A percentile compares a stretch with the other conserved stretches of the same genome.
Evolutionary conservation across 2,888 invertebrate species (phyloP).

Genomic region (Odontocerum albicorne): DNA sequence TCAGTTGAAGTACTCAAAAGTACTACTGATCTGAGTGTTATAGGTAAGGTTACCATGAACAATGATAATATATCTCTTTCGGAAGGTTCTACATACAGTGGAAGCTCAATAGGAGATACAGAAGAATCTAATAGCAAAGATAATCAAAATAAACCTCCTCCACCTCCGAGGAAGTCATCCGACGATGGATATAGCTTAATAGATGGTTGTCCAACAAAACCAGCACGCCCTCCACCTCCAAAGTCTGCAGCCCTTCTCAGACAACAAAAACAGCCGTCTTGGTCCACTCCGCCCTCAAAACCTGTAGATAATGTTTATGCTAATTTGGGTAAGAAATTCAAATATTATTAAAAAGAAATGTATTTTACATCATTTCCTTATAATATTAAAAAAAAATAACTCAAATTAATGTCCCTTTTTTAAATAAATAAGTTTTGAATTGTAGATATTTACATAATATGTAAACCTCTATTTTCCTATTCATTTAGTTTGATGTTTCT

Average conservation of each 20-base stretch:
- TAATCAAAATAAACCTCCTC: slow-evolving; percentile 67
- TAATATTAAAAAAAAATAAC: not conserved
- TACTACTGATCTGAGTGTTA: slow-evolving; percentile 52
- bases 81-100: slow-evolving; percentile 49
- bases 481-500: no score
- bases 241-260: slow-evolving; percentile 66
- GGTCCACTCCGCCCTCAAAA: slow-evolving; percentile 48
- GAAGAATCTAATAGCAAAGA: slow-evolving; percentile 46
- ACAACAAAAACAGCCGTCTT: slow-evolving; percentile 59
- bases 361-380: no score
- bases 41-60: slow-evolving; percentile 38
- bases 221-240: slow-evolving; percentile 73
- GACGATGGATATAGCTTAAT: slow-evolving; percentile 54
- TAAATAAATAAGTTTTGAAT: no score
- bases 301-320: slow-evolving; percentile 71
- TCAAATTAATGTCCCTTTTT: not conserved
- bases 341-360: no score
- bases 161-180: slow-evolving; percentile 69
- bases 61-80: slow-evolving; percentile 53
- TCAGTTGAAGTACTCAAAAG: slow-evolving; percentile 76
- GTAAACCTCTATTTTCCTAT: no score
- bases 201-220: slow-evolving; percentile 60
- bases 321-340: slow-evolving; percentile 75
- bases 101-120: slow-evolving; percentile 48
- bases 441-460: no score